A percentile compares a stretch with the other conserved stretches of the same genome.
Evolutionary conservation across 2,113 vertebrate species (phyloP).

Genomic region (Cyprinus carpio): DNA sequence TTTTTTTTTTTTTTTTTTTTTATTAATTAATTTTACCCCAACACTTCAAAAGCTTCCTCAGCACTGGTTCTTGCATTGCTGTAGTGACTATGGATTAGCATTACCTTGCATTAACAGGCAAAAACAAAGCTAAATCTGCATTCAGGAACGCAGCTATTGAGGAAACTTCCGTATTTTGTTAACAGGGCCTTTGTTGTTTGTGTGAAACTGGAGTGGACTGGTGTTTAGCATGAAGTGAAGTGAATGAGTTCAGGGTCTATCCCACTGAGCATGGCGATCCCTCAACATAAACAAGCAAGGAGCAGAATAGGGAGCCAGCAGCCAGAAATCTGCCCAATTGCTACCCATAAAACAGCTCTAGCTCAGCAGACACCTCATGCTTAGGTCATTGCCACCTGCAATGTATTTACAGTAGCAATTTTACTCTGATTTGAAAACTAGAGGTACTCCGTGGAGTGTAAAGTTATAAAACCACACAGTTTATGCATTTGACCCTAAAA

Average conservation of each 20-base stretch:
- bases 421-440: not conserved
- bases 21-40: no score
- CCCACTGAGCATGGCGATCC: not conserved
- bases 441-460: not conserved
- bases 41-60: not conserved
- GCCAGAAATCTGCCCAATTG: not conserved
- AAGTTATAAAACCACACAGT: not conserved
- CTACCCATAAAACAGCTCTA: constrained; percentile 14
- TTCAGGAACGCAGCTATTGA: not conserved
- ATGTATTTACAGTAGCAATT: not conserved
- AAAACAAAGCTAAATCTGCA: not conserved
- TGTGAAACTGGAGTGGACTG: constrained; percentile 16
- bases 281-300: constrained; percentile 31
- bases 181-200: not conserved
- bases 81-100: not conserved
- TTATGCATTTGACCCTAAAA: constrained; percentile 7
- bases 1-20: no score
- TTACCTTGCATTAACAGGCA: not conserved
- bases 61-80: not conserved
- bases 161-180: not conserved
- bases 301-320: constrained; percentile 13
- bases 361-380: not conserved
- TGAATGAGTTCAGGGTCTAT: constrained; percentile 39
- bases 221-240: constrained; percentile 4
- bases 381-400: not conserved